Conservation (phyloP, 1,140 invertebrate genomes). For the Thaumetopoea pityocampa region DNA sequence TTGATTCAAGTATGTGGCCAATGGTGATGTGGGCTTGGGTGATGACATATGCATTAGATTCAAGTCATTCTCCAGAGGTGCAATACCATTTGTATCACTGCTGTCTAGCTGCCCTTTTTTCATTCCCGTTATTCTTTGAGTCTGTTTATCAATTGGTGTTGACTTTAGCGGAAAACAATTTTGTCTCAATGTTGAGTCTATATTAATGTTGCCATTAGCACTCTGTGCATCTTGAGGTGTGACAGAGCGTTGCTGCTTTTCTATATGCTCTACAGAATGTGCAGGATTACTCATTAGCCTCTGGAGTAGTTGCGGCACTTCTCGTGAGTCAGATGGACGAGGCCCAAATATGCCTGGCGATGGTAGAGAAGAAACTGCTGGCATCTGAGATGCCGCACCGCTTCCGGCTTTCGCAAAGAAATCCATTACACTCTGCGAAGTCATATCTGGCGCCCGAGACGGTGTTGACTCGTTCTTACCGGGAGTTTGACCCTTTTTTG, state of each 20-base stretch:
- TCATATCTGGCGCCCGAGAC: conserved; percentile 69
- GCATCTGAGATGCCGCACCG: conserved; percentile 73
- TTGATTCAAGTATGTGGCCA: conserved; percentile 70
- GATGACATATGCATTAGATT: conserved; percentile 75
- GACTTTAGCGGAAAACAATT: conserved; percentile 68
- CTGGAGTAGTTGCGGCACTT: conserved; percentile 78
- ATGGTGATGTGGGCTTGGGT: conserved; percentile 67
- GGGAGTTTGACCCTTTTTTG: conserved; percentile 62
- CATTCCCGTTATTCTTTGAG: conserved; percentile 45
- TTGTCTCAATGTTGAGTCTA: conserved; percentile 48
- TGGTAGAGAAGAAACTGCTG: conserved; percentile 72
- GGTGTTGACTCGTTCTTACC: conserved; percentile 47
- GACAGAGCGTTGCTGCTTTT: conserved; percentile 87
- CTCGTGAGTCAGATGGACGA: conserved; percentile 59
- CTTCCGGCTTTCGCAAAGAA: conserved; percentile 89
- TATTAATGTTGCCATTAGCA: conserved; percentile 53
- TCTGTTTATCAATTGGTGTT: conserved; percentile 60
- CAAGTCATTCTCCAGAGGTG: conserved; percentile 72
- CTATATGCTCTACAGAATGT: conserved; percentile 90
- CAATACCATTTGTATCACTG: conserved; percentile 57
- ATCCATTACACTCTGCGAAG: conserved; percentile 88
- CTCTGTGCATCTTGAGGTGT: conserved; percentile 78
- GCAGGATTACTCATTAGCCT: conserved; percentile 87
- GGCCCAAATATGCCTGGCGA: conserved; percentile 71
- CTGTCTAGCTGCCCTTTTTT: conserved; percentile 47